A percentile compares a stretch with the other conserved stretches of the same genome.
Evolutionary conservation across 53 echinoderm and acorn worm species (phyloP).

Genomic region (Paracentrotus lividus): DNA sequence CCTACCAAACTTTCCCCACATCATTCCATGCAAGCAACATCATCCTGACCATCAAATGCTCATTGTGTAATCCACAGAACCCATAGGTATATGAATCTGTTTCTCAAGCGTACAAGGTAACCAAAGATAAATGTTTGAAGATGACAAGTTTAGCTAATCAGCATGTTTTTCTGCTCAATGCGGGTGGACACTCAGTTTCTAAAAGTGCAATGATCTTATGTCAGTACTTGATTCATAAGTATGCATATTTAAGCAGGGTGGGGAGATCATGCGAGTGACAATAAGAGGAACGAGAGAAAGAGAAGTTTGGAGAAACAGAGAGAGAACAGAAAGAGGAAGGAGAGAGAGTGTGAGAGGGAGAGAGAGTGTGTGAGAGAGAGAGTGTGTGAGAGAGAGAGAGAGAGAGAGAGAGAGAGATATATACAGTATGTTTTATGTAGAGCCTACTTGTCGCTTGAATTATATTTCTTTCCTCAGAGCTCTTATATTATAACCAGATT

Average conservation of each 20-base stretch:
- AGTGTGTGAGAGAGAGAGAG: neutral
- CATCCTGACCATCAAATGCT: neutral
- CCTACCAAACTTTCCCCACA: conserved; percentile 26
- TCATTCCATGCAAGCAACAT: conserved; percentile 18
- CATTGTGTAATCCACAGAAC: conserved; percentile 31
- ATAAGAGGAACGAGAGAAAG: neutral
- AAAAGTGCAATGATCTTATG: conserved; percentile 50
- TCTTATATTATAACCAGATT: too few species aligned
- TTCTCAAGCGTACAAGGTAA: neutral
- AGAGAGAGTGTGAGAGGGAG: neutral
- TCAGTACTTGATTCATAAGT: conserved; percentile 19
- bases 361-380: neutral
- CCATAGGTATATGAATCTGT: neutral
- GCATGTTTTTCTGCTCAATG: conserved; percentile 34
- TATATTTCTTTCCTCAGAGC: too few species aligned
- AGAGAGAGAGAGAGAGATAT: neutral
- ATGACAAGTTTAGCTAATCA: neutral
- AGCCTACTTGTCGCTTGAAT: too few species aligned
- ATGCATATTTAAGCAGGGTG: conserved; percentile 29
- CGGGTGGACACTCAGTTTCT: neutral
- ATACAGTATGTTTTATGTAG: too few species aligned
- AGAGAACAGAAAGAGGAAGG: neutral
- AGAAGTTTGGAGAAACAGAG: neutral
- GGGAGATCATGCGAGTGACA: neutral
- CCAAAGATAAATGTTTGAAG: neutral